Conservation (phyloP, 1,140 invertebrate species). For the Penaeus vannamei region DNA sequence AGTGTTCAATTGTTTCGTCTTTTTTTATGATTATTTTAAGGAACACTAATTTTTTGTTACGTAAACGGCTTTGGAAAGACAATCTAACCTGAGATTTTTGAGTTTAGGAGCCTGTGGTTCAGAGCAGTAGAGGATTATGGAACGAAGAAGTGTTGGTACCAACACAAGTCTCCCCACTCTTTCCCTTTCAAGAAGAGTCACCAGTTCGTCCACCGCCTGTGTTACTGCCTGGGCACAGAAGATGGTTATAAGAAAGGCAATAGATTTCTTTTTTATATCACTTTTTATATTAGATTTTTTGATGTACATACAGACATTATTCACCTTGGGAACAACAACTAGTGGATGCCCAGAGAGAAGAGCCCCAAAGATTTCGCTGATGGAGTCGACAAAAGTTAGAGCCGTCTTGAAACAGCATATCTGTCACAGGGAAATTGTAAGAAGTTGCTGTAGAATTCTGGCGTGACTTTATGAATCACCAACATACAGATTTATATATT, state of each 20-base stretch:
- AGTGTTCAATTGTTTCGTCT: no score
- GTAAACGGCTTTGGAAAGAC: no score
- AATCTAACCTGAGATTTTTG: slow-evolving; percentile 28
- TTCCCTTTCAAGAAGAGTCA: slow-evolving; percentile 35
- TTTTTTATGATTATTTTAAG: no score
- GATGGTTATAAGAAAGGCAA: slow-evolving; percentile 4
- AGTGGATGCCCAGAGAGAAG: slow-evolving; percentile 80
- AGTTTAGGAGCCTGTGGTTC: slow-evolving; percentile 5
- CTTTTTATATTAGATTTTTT: background rate
- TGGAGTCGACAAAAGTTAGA: slow-evolving; percentile 89
- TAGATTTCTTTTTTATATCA: slow-evolving; percentile 2
- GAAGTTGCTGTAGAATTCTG: background rate
- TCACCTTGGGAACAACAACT: slow-evolving; percentile 77
- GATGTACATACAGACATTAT: slow-evolving; percentile 24
- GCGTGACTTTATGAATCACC: no score
- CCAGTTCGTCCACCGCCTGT: slow-evolving; percentile 52
- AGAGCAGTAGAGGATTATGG: slow-evolving; percentile 80
- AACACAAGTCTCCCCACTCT: slow-evolving; percentile 84
- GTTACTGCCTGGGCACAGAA: slow-evolving; percentile 34
- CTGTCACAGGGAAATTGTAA: slow-evolving; percentile 10
- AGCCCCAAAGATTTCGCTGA: slow-evolving; percentile 88
- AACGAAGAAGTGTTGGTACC: slow-evolving; percentile 85
- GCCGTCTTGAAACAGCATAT: slow-evolving; percentile 88
- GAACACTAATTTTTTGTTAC: no score
- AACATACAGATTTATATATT: no score